These are phyloP conservation scores for Fregetta grallaria DNA, from an alignment of 2,113 vertebrate genomes.

Conservation along the genomic window DNA sequence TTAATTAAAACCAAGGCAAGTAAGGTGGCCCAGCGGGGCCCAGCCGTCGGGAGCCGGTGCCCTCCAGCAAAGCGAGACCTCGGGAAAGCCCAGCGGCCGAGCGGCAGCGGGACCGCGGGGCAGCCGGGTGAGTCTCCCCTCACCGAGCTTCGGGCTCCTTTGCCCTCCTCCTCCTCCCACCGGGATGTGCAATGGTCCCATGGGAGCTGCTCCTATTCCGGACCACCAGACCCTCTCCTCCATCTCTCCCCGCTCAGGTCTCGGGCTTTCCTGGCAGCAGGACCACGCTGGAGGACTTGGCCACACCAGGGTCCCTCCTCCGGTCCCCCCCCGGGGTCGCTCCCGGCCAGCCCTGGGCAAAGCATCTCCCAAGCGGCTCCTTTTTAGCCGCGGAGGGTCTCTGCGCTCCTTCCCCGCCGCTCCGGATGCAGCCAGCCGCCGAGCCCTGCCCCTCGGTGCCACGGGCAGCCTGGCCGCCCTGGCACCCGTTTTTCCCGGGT, in stretches of 20 bases:
- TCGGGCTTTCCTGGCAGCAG: not conserved
- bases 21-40: not conserved
- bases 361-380: not conserved
- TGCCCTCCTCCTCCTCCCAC: not conserved
- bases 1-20: constrained; percentile 29
- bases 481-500: not conserved
- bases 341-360: not conserved
- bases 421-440: not conserved
- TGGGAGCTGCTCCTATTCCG: rapidly evolving
- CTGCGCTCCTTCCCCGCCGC: not conserved
- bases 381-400: constrained; percentile 12
- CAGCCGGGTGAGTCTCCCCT: constrained; percentile 33
- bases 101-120: not conserved
- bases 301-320: not conserved
- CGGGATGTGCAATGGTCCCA: rapidly evolving
- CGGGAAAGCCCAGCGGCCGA: not conserved
- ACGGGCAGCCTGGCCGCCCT: not conserved
- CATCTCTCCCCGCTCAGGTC: not conserved
- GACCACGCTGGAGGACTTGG: not conserved
- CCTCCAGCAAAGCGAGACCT: constrained; percentile 1
- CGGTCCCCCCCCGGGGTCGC: not conserved
- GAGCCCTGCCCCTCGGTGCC: not conserved
- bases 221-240: not conserved
- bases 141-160: rapidly evolving
- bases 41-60: not conserved